Evolutionary conservation across 2,888 invertebrate species (phyloP).

Genomic region (Dinocampus coccinellae): DNA sequence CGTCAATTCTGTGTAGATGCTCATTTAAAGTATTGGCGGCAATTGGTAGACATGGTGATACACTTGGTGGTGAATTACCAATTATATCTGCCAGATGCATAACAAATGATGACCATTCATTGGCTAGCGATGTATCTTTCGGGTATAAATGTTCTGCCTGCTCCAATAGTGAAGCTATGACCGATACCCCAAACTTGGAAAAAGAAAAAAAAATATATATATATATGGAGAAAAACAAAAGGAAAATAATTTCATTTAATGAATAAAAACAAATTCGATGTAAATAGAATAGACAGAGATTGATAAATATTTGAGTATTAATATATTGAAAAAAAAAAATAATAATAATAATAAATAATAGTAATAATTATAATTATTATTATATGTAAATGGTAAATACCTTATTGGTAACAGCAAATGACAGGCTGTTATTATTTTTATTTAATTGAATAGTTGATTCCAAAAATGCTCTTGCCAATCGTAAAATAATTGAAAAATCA

Average conservation of each 20-base stretch:
- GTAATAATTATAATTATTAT: not conserved
- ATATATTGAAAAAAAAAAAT: not conserved
- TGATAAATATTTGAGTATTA: no score
- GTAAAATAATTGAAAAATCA: slow-evolving; percentile 52
- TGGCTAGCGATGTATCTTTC: slow-evolving; percentile 53
- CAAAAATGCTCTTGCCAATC: slow-evolving; percentile 58
- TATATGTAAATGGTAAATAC: slow-evolving; percentile 58
- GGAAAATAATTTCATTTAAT: slow-evolving; percentile 4
- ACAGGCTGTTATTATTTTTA: slow-evolving; percentile 63
- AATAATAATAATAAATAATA: not conserved
- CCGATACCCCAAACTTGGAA: slow-evolving; percentile 74
- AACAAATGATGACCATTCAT: slow-evolving; percentile 63
- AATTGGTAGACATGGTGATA: slow-evolving; percentile 60
- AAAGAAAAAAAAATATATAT: slow-evolving; percentile 27
- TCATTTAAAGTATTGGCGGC: slow-evolving; percentile 57
- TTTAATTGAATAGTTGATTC: slow-evolving; percentile 57
- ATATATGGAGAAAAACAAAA: not conserved
- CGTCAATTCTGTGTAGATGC: slow-evolving; percentile 60
- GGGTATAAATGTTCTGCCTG: slow-evolving; percentile 70
- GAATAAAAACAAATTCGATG: no score
- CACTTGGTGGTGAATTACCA: slow-evolving; percentile 53
- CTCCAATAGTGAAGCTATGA: slow-evolving; percentile 71
- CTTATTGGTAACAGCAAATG: slow-evolving; percentile 71
- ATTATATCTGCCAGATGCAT: slow-evolving; percentile 55
- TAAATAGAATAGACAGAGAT: no score